phyloP scores from a whole-genome alignment of 2,113 vertebrate species.

The Poeciliopsis retropinna region DNA sequence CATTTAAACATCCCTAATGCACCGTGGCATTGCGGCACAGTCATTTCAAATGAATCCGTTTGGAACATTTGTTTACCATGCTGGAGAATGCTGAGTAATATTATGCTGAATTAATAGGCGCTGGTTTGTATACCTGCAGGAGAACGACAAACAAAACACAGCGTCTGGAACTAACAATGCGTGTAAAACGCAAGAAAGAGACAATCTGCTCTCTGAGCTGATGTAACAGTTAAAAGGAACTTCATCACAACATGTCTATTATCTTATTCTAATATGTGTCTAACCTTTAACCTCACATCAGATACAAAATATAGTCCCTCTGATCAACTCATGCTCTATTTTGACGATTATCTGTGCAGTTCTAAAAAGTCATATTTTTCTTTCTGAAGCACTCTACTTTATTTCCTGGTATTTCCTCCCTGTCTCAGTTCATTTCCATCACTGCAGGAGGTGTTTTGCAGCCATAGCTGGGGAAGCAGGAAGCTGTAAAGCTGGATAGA shows the following conservation, averaged over 20 bases:
- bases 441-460: conserved; percentile 34
- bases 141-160: conserved; percentile 58
- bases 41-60: conserved; percentile 65
- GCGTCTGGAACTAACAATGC: conserved; percentile 64
- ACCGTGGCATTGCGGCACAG: conserved; percentile 63
- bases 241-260: conserved; percentile 22
- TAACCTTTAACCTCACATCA: conserved; percentile 3
- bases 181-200: conserved; percentile 48
- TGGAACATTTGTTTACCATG: conserved; percentile 69
- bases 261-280: neutral
- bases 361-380: neutral
- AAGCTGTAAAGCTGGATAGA: conserved; percentile 56
- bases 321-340: conserved; percentile 9
- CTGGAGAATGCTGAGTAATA: conserved; percentile 58
- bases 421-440: conserved; percentile 39
- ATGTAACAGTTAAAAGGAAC: conserved; percentile 34
- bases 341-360: neutral
- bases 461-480: conserved; percentile 29
- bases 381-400: neutral
- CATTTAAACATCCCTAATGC: conserved; percentile 62
- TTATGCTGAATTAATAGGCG: conserved; percentile 66
- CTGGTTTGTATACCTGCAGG: conserved; percentile 63
- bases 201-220: conserved; percentile 8
- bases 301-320: conserved; percentile 6
- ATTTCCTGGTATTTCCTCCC: conserved; percentile 6